Evolutionary conservation across 2,888 invertebrate species (phyloP).

Genomic region (Synanthedon myopaeformis): DNA sequence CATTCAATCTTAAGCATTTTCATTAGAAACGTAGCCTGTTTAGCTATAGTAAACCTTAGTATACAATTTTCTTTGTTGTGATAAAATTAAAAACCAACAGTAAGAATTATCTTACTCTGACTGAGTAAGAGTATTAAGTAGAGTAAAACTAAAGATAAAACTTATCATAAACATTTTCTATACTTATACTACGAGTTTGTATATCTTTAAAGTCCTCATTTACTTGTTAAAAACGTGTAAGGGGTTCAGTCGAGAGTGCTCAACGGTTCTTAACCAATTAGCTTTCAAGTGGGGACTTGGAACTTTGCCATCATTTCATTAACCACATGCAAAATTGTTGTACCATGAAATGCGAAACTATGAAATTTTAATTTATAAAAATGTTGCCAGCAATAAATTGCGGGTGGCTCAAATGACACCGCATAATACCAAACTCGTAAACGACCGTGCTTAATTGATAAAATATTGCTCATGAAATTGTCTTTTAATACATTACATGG

Average conservation of each 20-base stretch:
- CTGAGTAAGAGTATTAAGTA: too few relatives aligned
- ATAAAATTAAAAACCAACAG: too few relatives aligned
- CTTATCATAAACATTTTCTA: too few relatives aligned
- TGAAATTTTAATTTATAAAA: slow-evolving; percentile 43
- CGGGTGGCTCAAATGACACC: slow-evolving; percentile 37
- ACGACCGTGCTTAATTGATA: slow-evolving; percentile 58
- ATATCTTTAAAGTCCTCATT: too few relatives aligned
- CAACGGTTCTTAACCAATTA: slow-evolving; percentile 1
- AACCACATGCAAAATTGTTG: slow-evolving; percentile 26
- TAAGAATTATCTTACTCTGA: too few relatives aligned
- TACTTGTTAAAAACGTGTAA: not conserved
- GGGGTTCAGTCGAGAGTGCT: not conserved
- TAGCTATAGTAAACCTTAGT: too few relatives aligned
- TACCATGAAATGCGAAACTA: slow-evolving; percentile 25
- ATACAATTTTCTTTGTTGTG: too few relatives aligned
- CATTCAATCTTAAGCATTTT: too few relatives aligned
- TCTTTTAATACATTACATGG: slow-evolving; percentile 60
- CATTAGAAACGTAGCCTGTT: too few relatives aligned
- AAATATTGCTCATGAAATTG: slow-evolving; percentile 51
- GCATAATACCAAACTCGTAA: slow-evolving; percentile 32
- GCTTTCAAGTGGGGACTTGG: slow-evolving; percentile 9
- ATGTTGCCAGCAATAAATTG: slow-evolving; percentile 11
- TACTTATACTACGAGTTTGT: too few relatives aligned
- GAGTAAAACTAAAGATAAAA: too few relatives aligned
- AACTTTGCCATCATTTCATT: slow-evolving; percentile 23